These are phyloP conservation scores for Chrysopilus asiliformis DNA, from an alignment of 2,888 invertebrate genomes.

Conservation along the genomic window DNA sequence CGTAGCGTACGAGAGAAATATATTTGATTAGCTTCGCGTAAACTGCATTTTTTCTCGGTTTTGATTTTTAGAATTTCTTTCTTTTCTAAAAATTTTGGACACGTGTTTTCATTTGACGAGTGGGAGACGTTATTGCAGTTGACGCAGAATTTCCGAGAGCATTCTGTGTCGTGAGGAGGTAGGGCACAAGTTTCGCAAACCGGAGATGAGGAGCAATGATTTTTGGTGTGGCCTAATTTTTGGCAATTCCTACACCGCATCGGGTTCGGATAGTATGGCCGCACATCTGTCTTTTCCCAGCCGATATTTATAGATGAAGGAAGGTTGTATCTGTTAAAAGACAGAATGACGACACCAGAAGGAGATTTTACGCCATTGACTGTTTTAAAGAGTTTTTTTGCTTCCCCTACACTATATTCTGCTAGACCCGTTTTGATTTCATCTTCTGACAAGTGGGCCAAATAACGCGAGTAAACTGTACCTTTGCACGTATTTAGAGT, in stretches of 20 bases:
- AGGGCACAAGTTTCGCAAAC: not conserved
- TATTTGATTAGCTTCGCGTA: no score
- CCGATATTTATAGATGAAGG: no score
- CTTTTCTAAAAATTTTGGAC: no score
- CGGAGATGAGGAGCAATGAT: not conserved
- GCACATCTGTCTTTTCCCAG: no score
- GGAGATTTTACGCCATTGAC: not conserved
- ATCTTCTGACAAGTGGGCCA: no score
- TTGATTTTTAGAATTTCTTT: no score
- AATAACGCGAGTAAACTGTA: no score
- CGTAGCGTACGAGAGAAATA: no score
- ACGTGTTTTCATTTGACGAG: no score
- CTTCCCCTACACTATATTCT: not conserved
- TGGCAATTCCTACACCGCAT: not conserved
- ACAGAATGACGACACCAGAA: not conserved
- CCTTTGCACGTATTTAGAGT: no score
- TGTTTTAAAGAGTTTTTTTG: not conserved
- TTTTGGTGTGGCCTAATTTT: not conserved
- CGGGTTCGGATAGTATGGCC: not conserved
- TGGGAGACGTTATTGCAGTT: no score
- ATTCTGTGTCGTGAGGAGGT: not conserved
- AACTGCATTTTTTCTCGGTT: no score
- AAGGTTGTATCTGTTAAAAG: not conserved
- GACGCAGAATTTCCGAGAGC: not conserved
- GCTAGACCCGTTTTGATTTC: not conserved